Conservation (phyloP, 2,797 vertebrate genomes). For the Anabacerthia variegaticeps region DNA sequence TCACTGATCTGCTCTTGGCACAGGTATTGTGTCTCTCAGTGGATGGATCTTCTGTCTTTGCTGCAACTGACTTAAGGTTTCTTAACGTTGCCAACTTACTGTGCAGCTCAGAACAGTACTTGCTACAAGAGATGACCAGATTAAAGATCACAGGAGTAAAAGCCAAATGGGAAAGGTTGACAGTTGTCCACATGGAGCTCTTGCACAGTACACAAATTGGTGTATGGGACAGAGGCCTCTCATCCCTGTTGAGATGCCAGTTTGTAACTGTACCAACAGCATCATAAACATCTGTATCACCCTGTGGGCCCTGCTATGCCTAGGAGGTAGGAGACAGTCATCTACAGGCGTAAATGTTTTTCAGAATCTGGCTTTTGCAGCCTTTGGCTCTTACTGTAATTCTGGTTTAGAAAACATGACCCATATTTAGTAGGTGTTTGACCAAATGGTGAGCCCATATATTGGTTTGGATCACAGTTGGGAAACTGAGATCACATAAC, state of each 20-base stretch:
- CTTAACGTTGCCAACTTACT: background rate
- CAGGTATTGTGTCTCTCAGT: accelerated
- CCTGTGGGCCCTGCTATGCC: background rate
- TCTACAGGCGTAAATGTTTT: background rate
- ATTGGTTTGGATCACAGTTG: background rate
- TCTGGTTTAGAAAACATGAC: background rate
- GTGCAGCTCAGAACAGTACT: background rate
- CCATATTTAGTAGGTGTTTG: accelerated
- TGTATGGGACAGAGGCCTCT: background rate
- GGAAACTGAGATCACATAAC: background rate
- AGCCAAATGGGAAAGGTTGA: background rate
- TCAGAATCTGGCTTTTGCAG: background rate
- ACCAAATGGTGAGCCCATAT: accelerated
- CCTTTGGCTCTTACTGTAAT: background rate
- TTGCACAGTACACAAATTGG: background rate
- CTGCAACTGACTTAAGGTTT: background rate
- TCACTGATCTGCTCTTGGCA: background rate
- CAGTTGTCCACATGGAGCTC: background rate
- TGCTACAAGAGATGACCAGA: background rate
- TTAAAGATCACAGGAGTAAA: background rate
- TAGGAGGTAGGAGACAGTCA: background rate
- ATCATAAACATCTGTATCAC: background rate
- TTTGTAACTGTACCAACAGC: background rate
- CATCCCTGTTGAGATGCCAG: background rate
- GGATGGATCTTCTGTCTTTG: background rate